Evolutionary conservation across 2,113 vertebrate species (phyloP).

Genomic region (Lepisosteus oculatus): DNA sequence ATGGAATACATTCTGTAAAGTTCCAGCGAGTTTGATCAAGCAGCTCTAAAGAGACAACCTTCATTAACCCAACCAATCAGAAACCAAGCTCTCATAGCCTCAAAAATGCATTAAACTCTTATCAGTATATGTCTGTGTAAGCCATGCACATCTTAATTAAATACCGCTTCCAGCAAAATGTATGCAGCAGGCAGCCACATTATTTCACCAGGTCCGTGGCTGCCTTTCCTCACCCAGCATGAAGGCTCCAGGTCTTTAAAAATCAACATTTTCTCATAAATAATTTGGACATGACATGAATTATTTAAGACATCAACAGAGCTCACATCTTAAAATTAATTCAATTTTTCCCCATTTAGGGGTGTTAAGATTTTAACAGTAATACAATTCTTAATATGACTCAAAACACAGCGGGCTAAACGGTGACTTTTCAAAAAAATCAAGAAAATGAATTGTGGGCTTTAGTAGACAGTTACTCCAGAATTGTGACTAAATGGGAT

Average conservation of each 20-base stretch:
- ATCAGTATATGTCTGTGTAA: constrained; percentile 43
- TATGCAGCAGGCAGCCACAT: constrained; percentile 6
- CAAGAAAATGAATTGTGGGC: no score
- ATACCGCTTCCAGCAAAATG: constrained; percentile 37
- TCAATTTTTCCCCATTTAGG: no score
- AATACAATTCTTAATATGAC: no score
- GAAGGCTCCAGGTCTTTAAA: constrained; percentile 21
- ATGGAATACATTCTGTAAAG: constrained; percentile 33
- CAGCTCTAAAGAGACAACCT: constrained; percentile 26
- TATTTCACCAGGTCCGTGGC: neutral
- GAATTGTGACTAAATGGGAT: no score
- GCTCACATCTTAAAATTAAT: no score
- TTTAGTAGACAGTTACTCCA: no score
- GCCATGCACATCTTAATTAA: constrained; percentile 42
- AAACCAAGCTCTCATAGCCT: constrained; percentile 21
- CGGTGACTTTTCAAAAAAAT: no score
- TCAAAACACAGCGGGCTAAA: no score
- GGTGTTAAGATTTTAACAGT: no score
- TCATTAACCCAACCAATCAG: constrained; percentile 36
- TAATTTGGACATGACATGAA: no score
- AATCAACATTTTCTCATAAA: no score
- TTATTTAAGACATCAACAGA: no score
- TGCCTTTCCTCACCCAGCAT: constrained; percentile 9
- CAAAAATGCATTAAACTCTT: constrained; percentile 37
- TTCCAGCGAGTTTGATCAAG: constrained; percentile 59